Base-by-base conservation (phyloP, 2,888 invertebrate species). In the Caenorhabditis wallacei region DNA sequence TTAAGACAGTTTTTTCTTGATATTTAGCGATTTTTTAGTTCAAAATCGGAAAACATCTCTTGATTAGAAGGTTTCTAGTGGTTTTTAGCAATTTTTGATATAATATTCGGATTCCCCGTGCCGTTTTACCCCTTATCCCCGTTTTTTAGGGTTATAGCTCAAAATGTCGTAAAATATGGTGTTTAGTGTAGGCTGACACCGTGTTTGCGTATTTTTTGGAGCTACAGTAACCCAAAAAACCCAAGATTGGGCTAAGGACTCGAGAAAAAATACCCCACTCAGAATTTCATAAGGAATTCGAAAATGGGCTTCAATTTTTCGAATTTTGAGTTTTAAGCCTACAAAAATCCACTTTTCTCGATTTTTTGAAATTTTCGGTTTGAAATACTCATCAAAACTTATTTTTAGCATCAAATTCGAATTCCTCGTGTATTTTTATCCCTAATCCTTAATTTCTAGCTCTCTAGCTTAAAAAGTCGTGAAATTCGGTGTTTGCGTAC, bases 141-240 rank as follows among this genome's bases (percentile, higher is more conserved):
- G 2, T 2, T 13, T 40, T 40, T 13, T 40, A 40, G 40, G 2
- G 13, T 16, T 8, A 3, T 30, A 30, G 30, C 30, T 30, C 40
- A 40, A 40, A 40, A 40, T 30, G 4, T 8, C 3, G 30, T 5
- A 8, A 30, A 30, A 30, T n/a, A n/a, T n/a, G n/a, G n/a, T n/a
- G n/a, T n/a, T n/a, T 30, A 8, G 30, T 30, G 30, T 40, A 40
- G 5, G 40, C 16, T 8, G 16, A 56, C 26, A 37, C 30, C 18
- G 43, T 74, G 63, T 63, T 51, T 59, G 57, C 51, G 57, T 61
- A 51, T 51, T 53, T 53, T n/a, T 63, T 37, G 30, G 53, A 63
- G 56, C 48, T 37, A 53, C 35, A 48, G 54, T 59, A 74, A 37
- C 30, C 63, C 43, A 3, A n/a, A 26, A 63, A 63, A 16, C 8